Evolutionary conservation across 2,113 vertebrate species (phyloP), one percentile per base, ranked within the genome.

Genomic region (Perca fluviatilis): DNA sequence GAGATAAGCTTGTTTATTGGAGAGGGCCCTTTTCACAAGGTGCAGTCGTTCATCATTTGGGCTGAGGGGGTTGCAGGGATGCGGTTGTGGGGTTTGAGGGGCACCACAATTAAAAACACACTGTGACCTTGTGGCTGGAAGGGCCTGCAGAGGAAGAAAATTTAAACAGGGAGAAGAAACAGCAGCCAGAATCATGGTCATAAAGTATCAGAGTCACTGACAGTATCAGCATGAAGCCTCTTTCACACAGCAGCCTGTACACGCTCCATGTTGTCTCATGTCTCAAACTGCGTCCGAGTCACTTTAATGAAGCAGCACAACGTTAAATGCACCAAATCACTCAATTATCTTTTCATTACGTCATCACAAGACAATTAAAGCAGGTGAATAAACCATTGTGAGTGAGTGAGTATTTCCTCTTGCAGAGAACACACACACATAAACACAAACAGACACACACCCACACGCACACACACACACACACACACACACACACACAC

Each of bases 1-100:
- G 95, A 97, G 96, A 97, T 97, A 98, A 97, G 96, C 95, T 95
- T 95, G 94, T 97, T 97, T 98, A 96, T 96, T 95, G 93, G 91
- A 91, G 94, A 95, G 93, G 96, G 95, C 93, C 94, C 94, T 92
- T 94, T 94, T 93, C 90, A 93, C 89, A 88, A 88, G 91, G 88
- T 90, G 90, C 88, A 92, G 90, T 94, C 93, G 84, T 94, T 94
- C 91, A 94, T 94, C 93, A 94, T 93, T 89, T 88, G 83, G 89
- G 87, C 83, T 56, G 81, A 65, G 88, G 88, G 84, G 88, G 80
- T n/a, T 84, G 82, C 79, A 49, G 61, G 81, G 86, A 64, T 64
- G 62, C 9, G 12, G n/a, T 36, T 47, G 47, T 12, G 14, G 53
- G 69, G 66, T 14, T 10, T 54, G 61, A 74, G 95, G 95, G 95